Evolutionary conservation across 2,888 invertebrate genomes (phyloP).

Genomic region (Choristoneura rosaceana): DNA sequence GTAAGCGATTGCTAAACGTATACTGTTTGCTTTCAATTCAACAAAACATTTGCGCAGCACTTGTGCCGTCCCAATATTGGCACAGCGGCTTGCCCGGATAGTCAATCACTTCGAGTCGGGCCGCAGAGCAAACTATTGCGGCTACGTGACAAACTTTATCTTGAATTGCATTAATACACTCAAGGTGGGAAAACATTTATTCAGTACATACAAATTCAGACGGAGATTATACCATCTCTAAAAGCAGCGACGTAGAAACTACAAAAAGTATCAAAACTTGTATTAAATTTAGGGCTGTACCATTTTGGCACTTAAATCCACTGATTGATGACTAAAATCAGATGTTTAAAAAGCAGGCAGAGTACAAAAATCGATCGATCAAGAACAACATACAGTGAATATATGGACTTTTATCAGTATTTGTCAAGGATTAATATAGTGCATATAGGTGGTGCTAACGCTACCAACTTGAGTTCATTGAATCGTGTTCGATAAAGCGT

Average conservation of each 20-base stretch:
- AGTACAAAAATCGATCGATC: background rate
- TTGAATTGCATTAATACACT: background rate
- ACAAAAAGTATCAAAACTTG: too few species aligned
- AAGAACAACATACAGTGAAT: background rate
- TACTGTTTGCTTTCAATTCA: constrained; percentile 11
- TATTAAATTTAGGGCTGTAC: too few species aligned
- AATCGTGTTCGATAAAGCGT: constrained; percentile 53
- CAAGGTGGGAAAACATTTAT: background rate
- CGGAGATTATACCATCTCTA: background rate
- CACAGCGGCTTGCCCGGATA: constrained; percentile 21
- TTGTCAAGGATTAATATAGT: constrained; percentile 6
- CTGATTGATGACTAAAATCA: too few species aligned
- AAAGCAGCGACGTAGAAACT: background rate
- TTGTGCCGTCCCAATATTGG: constrained; percentile 31
- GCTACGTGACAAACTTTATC: background rate
- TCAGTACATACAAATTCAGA: background rate
- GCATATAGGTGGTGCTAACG: constrained; percentile 3
- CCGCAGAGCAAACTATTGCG: background rate
- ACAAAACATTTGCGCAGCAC: constrained; percentile 33
- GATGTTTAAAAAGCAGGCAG: background rate
- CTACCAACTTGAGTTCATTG: constrained; percentile 51
- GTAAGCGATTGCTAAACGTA: background rate
- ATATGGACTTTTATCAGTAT: background rate
- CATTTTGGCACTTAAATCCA: too few species aligned
- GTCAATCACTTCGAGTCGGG: constrained; percentile 7